Base-by-base conservation (phyloP, 2,888 invertebrate species). In the Erebia aethiops region DNA sequence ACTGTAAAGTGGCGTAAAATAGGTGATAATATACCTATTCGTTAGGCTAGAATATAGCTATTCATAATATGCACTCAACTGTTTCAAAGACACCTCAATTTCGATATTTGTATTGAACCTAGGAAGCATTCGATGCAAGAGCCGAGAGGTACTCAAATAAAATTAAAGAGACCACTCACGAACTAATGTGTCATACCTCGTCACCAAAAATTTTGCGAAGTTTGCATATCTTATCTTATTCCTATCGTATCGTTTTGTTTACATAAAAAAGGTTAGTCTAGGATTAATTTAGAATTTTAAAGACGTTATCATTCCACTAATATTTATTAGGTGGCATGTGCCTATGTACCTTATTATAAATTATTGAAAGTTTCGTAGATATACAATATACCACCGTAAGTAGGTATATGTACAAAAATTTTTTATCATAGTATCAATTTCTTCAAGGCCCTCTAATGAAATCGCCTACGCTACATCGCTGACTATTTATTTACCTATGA, bases 241-340 rank as follows among this genome's bases (percentile, higher is more conserved):
- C 46, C 43, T 16, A 11, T 14, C 35, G 16, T 41, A 9, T 60
- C 14, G 49, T 62, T 21, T 62, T 49, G 49, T 62, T 62, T 62
- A 11, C 26, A n/a, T 26, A 13, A 26, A 26, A 10, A 43, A 41
- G 35, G 13, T 26, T 35, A 35, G 11, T 58, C 26, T 60, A 43
- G 41, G 41, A 41, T 43, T 60, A 60, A 60, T 60, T 35, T 60
- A 60, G 43, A 60, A 58, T 58, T 58, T 58, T n/a, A 43, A 9
- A 16, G 41, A 41, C n/a, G 10, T 35, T 58, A 54, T 18, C 18
- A 54, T 54, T 18, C 16, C 18, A 8, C 10, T 51, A 51, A 51
- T n/a, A 51, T n/a, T 51, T 14, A 51, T 14, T 51, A 51, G 14
- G 4, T 51, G n/a, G 14, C 51, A 35, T 35, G 35, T 1, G 35